These are phyloP conservation scores for Diadophis punctatus DNA, from an alignment of 2,113 vertebrate genomes.

Conservation along the genomic window DNA sequence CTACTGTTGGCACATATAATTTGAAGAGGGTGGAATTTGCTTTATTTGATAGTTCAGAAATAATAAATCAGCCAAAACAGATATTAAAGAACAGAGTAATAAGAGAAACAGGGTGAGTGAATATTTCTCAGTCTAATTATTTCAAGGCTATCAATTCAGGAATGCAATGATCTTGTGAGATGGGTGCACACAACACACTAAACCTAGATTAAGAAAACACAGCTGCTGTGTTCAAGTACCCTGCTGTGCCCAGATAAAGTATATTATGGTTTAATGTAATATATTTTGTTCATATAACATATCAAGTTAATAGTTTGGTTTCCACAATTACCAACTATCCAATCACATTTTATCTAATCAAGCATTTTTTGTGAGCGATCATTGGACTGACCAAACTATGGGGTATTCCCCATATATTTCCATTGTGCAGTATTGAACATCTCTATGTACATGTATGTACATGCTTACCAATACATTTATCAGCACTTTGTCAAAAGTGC, in stretches of 20 bases:
- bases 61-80: neutral
- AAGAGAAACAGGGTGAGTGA: neutral
- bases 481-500: neutral
- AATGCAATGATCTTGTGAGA: neutral
- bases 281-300: neutral
- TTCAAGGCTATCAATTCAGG: neutral
- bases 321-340: neutral
- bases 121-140: neutral
- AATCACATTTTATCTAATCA: neutral
- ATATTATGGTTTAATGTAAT: neutral
- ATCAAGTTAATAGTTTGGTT: neutral
- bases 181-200: neutral
- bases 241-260: neutral
- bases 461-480: neutral
- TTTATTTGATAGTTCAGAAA: neutral
- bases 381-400: neutral
- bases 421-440: neutral
- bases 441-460: neutral
- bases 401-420: neutral
- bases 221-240: neutral
- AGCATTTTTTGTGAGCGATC: neutral
- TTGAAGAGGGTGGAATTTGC: neutral
- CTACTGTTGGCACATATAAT: neutral
- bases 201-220: neutral
- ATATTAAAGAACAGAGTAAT: neutral